Conservation (phyloP, 2,113 vertebrate genomes). For the Seriola quinqueradiata region DNA sequence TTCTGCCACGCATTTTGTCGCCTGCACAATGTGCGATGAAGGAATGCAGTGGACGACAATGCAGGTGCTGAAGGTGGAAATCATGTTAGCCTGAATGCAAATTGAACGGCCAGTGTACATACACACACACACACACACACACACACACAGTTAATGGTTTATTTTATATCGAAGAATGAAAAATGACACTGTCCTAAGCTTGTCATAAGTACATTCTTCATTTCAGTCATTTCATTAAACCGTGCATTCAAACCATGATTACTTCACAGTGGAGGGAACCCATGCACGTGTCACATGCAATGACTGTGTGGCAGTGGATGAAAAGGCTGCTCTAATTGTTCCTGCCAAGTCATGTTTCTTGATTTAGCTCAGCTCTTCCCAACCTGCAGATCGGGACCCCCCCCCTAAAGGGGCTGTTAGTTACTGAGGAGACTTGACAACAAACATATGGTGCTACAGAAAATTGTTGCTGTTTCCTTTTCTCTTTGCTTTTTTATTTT, state of each 20-base stretch:
- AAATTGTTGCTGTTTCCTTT: neutral
- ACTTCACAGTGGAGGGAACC: neutral
- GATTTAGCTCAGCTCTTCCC: neutral
- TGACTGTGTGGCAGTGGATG: neutral
- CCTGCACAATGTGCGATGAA: neutral
- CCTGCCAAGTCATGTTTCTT: neutral
- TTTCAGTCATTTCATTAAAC: neutral
- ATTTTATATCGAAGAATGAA: neutral
- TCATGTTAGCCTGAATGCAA: neutral
- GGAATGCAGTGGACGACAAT: neutral
- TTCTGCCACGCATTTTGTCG: neutral
- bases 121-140: neutral
- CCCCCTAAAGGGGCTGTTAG: too few relatives aligned
- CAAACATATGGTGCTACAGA: neutral
- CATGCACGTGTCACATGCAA: neutral
- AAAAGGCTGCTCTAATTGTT: neutral
- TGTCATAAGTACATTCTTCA: neutral
- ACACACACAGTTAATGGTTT: neutral
- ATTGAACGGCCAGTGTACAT: neutral
- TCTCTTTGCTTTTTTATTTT: slow-evolving; percentile 6
- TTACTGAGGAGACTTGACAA: neutral
- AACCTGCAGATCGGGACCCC: too few relatives aligned
- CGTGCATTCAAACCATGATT: neutral
- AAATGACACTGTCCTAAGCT: neutral
- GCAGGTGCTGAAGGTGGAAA: neutral